Evolutionary conservation across 2,888 invertebrate genomes (phyloP).

Genomic region (Rhogogaster chlorosoma): DNA sequence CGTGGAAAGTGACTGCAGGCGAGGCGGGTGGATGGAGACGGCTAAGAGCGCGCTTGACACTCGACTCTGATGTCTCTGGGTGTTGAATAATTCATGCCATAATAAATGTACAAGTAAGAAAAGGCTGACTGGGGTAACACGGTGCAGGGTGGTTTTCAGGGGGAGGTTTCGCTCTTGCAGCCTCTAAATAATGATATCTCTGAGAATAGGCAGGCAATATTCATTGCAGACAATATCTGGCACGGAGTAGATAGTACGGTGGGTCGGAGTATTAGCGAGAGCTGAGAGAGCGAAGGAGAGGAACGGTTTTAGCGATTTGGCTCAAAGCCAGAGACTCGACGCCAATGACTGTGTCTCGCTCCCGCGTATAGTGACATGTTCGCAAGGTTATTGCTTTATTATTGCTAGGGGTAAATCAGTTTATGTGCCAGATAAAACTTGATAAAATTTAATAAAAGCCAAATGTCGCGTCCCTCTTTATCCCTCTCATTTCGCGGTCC

Average conservation of each 20-base stretch:
- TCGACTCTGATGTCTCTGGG: slow-evolving; percentile 46
- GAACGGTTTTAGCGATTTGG: slow-evolving; percentile 30
- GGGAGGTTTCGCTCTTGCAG: not conserved
- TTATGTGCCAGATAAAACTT: slow-evolving; percentile 37
- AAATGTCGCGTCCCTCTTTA: slow-evolving; percentile 16
- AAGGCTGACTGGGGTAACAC: slow-evolving; percentile 39
- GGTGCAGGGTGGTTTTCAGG: not conserved
- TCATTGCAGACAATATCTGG: slow-evolving; percentile 43
- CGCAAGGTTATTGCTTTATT: slow-evolving; percentile 44
- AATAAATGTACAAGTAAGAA: slow-evolving; percentile 50
- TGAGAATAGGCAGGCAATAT: slow-evolving; percentile 46
- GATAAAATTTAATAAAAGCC: slow-evolving; percentile 48
- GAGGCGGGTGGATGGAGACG: not conserved
- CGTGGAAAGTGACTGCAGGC: slow-evolving; percentile 40
- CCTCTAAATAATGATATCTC: slow-evolving; percentile 49
- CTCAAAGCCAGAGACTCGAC: slow-evolving; percentile 10
- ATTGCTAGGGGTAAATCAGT: slow-evolving; percentile 46
- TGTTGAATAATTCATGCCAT: slow-evolving; percentile 48
- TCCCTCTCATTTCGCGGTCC: slow-evolving; percentile 19
- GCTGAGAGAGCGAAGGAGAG: not conserved
- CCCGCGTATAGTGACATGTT: slow-evolving; percentile 38
- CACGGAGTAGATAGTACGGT: not conserved
- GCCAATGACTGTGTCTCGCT: slow-evolving; percentile 24
- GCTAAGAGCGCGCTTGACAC: slow-evolving; percentile 40
- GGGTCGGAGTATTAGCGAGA: not conserved